Evolutionary conservation across 2,797 vertebrate species (phyloP).

Genomic region (Thripadectes ignobilis): DNA sequence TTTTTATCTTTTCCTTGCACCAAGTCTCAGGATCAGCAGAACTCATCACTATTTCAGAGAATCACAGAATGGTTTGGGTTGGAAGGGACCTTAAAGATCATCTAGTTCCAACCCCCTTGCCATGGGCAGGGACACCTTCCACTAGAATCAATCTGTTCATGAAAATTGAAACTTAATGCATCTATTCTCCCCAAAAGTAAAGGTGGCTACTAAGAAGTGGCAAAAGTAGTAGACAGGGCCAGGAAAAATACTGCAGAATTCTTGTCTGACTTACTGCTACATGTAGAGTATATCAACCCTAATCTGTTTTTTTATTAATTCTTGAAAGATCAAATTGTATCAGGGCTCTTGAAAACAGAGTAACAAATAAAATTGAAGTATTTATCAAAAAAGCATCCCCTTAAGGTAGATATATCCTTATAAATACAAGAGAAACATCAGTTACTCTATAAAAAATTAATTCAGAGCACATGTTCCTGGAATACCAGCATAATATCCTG

Average conservation of each 20-base stretch:
- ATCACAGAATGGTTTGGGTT: background rate
- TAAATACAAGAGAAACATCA: constrained; percentile 64
- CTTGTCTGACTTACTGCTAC: background rate
- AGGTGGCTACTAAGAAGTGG: background rate
- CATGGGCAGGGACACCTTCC: background rate
- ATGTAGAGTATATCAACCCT: background rate
- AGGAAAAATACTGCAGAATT: background rate
- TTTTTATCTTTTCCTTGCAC: background rate
- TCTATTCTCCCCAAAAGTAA: constrained; percentile 46
- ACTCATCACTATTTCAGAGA: background rate
- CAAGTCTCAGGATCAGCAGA: background rate
- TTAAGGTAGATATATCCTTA: constrained; percentile 66
- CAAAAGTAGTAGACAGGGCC: constrained; percentile 13
- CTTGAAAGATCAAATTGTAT: constrained; percentile 32
- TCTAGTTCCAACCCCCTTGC: background rate
- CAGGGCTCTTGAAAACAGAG: constrained; percentile 2
- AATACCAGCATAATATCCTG: constrained; percentile 53
- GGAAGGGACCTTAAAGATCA: background rate
- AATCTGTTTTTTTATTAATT: constrained; percentile 4
- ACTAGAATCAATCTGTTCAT: background rate
- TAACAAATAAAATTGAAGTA: background rate
- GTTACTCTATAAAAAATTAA: constrained; percentile 57
- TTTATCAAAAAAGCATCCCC: constrained; percentile 75
- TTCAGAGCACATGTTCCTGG: constrained; percentile 53
- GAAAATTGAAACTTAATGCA: constrained; percentile 67